phyloP scores from a whole-genome alignment of 1,140 invertebrate species.

The Thereuonema tuberculata region DNA sequence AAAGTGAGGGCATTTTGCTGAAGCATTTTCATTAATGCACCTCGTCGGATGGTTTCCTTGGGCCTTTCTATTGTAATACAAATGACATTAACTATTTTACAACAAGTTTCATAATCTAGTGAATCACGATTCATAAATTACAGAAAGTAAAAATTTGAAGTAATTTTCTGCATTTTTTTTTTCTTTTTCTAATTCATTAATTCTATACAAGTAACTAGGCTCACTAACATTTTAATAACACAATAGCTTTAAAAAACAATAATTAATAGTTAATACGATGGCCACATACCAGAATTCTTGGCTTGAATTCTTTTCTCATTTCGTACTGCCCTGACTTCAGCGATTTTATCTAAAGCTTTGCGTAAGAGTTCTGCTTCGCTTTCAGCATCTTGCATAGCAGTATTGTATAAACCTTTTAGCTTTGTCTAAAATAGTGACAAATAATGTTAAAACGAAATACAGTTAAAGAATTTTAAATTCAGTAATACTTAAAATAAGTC shows the following conservation, averaged over 20 bases:
- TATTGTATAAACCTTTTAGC: conserved; percentile 64
- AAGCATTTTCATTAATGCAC: conserved; percentile 90
- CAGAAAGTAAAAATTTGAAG: too few relatives aligned
- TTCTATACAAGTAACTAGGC: too few relatives aligned
- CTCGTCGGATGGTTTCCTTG: conserved; percentile 79
- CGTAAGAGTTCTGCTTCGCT: conserved; percentile 71
- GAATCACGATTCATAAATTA: too few relatives aligned
- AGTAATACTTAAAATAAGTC: background rate
- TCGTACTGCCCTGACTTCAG: conserved; percentile 75
- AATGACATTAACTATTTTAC: too few relatives aligned
- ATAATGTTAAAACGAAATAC: too few relatives aligned
- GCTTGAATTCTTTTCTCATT: conserved; percentile 75
- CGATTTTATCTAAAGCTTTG: conserved; percentile 68
- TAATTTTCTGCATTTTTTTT: too few relatives aligned
- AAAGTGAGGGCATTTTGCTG: conserved; percentile 79
- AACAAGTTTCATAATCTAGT: too few relatives aligned
- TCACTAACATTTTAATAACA: too few relatives aligned
- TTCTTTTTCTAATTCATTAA: too few relatives aligned
- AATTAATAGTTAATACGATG: too few relatives aligned
- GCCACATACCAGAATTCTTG: conserved; percentile 12
- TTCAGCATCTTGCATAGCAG: conserved; percentile 60
- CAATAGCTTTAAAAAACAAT: too few relatives aligned
- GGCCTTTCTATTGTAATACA: conserved; percentile 27
- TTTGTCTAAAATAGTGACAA: conserved; percentile 46
- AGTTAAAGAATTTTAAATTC: background rate